phyloP scores from a whole-genome alignment of 2,797 vertebrate species.

The Ctenopoma multispine region DNA sequence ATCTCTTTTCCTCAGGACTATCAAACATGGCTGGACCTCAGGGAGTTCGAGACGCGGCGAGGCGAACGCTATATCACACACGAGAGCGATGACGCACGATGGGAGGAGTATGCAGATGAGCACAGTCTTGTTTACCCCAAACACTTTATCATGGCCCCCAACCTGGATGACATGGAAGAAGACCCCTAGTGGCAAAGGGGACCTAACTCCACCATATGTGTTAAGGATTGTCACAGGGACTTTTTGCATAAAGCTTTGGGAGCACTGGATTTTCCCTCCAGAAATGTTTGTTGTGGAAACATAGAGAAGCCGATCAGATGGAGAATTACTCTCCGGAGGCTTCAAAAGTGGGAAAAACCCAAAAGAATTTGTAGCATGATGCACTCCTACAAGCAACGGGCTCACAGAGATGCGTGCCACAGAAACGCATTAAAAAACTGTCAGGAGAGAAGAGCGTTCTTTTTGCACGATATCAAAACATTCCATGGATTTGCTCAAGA shows the following conservation, averaged over 20 bases:
- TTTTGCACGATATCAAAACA: constrained; percentile 66
- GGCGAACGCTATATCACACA: constrained; percentile 99
- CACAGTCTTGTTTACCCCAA: constrained; percentile 93
- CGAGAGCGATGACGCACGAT: constrained; percentile 96
- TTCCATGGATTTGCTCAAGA: constrained; percentile 68
- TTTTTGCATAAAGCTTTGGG: constrained; percentile 61
- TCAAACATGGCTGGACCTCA: constrained; percentile 98
- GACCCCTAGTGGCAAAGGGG: constrained; percentile 87
- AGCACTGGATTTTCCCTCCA: constrained; percentile 54
- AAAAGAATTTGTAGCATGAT: constrained; percentile 42
- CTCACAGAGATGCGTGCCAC: constrained; percentile 49
- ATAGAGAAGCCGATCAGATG: constrained; percentile 48
- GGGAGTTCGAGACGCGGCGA: constrained; percentile 96
- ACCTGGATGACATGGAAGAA: constrained; percentile 99
- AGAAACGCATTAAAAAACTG: constrained; percentile 53
- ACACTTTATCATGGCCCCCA: constrained; percentile 99
- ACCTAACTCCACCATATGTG: constrained; percentile 31
- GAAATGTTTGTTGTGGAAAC: constrained; percentile 68
- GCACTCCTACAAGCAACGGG: constrained; percentile 43
- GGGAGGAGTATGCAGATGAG: constrained; percentile 94
- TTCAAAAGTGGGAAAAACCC: constrained; percentile 41
- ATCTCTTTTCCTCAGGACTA: constrained; percentile 88
- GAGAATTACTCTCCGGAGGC: constrained; percentile 43
- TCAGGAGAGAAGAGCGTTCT: constrained; percentile 38
- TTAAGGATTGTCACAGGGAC: constrained; percentile 47